Percentiles rank a stretch among this genome's conserved stretches.
These are phyloP conservation scores for Theretra japonica DNA, from an alignment of 2,888 invertebrate species.

Conservation along the genomic window DNA sequence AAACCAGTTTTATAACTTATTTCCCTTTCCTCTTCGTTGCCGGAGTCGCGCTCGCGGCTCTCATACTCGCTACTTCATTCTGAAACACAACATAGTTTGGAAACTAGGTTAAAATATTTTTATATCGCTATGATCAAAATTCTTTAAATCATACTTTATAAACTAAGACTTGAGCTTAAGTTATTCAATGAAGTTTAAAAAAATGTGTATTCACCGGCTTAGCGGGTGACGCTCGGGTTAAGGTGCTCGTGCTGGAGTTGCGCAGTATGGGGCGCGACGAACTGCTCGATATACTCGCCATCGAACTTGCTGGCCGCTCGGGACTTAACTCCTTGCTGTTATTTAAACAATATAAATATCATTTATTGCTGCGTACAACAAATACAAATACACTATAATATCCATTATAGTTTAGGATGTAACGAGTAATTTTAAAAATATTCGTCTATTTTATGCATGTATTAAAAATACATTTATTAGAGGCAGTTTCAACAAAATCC, in stretches of 20 bases:
- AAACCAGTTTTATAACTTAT: conserved; percentile 72
- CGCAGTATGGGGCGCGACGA: conserved; percentile 81
- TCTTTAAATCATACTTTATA: too few species aligned
- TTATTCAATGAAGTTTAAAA: too few species aligned
- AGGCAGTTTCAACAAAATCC: too few species aligned
- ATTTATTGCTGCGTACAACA: too few species aligned
- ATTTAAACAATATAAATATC: conserved; percentile 33
- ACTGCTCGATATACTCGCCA: conserved; percentile 49
- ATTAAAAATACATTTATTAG: too few species aligned
- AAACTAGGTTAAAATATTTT: too few species aligned
- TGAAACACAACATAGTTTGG: conserved; percentile 41
- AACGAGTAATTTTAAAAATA: too few species aligned
- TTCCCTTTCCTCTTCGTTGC: conserved; percentile 82
- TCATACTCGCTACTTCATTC: conserved; percentile 62
- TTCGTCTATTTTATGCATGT: too few species aligned
- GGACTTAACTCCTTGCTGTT: conserved; percentile 79
- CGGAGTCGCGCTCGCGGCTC: conserved; percentile 78
- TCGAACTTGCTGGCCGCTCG: conserved; percentile 68
- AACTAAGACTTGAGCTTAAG: too few species aligned
- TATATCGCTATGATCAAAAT: too few species aligned
- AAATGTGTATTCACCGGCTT: conserved; percentile 54
- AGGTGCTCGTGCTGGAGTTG: conserved; percentile 84
- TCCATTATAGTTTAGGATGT: too few species aligned
- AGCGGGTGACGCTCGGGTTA: conserved; percentile 60
- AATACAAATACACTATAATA: too few species aligned